Percentiles rank a stretch among this genome's conserved stretches.
These are phyloP conservation scores for Calyptomena viridis DNA, from an alignment of 2,113 vertebrate species.

Conservation along the genomic window DNA sequence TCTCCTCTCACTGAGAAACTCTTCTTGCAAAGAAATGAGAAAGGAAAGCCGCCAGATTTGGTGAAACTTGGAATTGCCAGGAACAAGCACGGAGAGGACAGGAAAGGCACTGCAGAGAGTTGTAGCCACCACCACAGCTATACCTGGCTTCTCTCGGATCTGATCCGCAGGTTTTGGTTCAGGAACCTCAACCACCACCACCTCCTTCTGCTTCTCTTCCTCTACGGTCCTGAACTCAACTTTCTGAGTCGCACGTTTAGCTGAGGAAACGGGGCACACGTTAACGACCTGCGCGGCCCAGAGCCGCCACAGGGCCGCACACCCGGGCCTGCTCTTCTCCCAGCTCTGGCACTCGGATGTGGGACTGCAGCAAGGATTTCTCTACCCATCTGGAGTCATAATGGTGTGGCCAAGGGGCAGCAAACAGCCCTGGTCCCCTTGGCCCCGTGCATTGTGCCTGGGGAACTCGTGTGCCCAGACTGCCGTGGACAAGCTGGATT, in stretches of 20 bases:
- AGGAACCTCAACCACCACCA: constrained; percentile 69
- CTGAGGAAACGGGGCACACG: constrained; percentile 70
- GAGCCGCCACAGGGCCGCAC: neutral
- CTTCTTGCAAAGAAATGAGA: neutral
- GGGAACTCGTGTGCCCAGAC: accelerated
- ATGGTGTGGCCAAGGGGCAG: accelerated
- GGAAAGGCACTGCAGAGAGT: constrained; percentile 58
- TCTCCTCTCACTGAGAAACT: neutral
- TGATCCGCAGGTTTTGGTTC: constrained; percentile 64
- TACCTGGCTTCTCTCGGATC: constrained; percentile 69
- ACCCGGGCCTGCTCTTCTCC: neutral
- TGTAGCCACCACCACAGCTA: constrained; percentile 59
- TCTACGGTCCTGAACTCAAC: constrained; percentile 63
- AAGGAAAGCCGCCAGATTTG: neutral
- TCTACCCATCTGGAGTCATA: neutral
- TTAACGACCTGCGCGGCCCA: constrained; percentile 15
- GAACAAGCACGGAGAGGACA: neutral
- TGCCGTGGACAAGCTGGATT: neutral
- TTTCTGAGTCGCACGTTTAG: constrained; percentile 63
- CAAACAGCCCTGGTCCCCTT: neutral
- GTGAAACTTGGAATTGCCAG: constrained; percentile 20
- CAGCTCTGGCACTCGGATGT: neutral
- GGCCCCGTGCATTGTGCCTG: accelerated
- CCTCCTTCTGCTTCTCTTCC: constrained; percentile 71
- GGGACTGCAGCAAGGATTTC: neutral